Base-by-base conservation (phyloP, 1,140 invertebrate species). In the Agrilus planipennis region DNA sequence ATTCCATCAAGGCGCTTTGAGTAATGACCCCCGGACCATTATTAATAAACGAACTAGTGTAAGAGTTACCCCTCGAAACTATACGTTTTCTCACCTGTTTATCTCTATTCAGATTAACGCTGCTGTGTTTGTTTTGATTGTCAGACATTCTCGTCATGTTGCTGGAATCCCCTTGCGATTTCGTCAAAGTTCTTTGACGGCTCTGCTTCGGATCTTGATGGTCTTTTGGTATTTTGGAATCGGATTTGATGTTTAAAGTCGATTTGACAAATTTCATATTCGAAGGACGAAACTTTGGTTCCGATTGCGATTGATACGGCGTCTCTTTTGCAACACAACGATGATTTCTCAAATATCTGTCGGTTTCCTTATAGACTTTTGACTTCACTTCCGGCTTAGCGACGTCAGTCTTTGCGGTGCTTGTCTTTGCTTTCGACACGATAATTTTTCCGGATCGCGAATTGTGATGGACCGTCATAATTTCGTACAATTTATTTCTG, bases 401-500 rank as follows among this genome's bases (percentile, higher is more conserved):
- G n/a, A n/a, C n/a, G n/a, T n/a, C n/a, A n/a, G n/a, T n/a, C n/a
- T n/a, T n/a, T n/a, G n/a, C n/a, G 5, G 51, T 44, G 20, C 50
- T 50, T 30, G 51, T 52, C 10, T 51, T 41, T 21, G 54, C 37
- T 40, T 36, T 54, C 16, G 35, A 37, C 7, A 25, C n/a, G n/a
- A 41, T 20, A 9, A 12, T 16, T 31, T 49, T 39, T 27, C 27
- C 21, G 12, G 27, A 20, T 30, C 39, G 31, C 1, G 34, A 34
- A 6, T 41, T 41, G 31, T 46, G 47, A 29, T 57, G 49, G 0
- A 38, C 60, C 0, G 66, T 58, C 71, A 87, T 87, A 54, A 93
- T 80, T 51, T 89, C 83, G 64, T 96, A 95, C 1, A 96, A 68
- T 55, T 86, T 88, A 54, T 78, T 81, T 45, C 91, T 74, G 61